Base-by-base conservation (phyloP, 2,888 invertebrate genomes). In the Vanessa cardui region DNA sequence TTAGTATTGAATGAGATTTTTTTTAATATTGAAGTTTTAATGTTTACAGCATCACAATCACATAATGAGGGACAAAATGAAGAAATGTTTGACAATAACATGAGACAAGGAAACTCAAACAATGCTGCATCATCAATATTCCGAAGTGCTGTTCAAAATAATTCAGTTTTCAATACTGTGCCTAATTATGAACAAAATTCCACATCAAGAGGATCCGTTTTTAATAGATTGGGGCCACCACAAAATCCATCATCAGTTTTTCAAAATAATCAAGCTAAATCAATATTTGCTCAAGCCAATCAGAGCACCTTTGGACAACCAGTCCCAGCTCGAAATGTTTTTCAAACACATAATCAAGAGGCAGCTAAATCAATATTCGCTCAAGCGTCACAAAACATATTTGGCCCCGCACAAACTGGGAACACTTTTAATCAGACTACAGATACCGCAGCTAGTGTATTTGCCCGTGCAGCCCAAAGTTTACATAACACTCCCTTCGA, bases 91-190 rank as follows among this genome's bases (percentile, higher is more conserved):
- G n/a, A 20, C 20, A 45, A 45, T 52, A 52, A 8, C 52, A 46
- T 21, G n/a, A 63, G 45, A 49, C 39, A 39, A 21, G 50, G 46
- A 59, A 58, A 20, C n/a, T 68, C 56, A 16, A 56, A 39, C 18
- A 66, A 26, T 46, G 62, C 50, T 12, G 87, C 87, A 26, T 78
- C 88, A 44, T 87, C 89, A 9, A 71, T 91, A 65, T 91, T 90
- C 67, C 79, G 83, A 5, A 85, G 80, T 74, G 88, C 88, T 8
- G 77, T 80, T 4, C 87, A 86, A 68, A 80, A 74, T 52, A 61
- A 45, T 61, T 46, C 76, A 26, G 72, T 73, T 5, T 78, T 80
- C 56, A 74, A 73, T 16, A 81, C 76, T 65, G 77, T 62, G 61
- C 50, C 73, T 6, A 72, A 75, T 68, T 84, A 82, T 64, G 75